These are phyloP conservation scores for Apus apus DNA, from an alignment of 2,113 vertebrate genomes.

Conservation along the genomic window DNA sequence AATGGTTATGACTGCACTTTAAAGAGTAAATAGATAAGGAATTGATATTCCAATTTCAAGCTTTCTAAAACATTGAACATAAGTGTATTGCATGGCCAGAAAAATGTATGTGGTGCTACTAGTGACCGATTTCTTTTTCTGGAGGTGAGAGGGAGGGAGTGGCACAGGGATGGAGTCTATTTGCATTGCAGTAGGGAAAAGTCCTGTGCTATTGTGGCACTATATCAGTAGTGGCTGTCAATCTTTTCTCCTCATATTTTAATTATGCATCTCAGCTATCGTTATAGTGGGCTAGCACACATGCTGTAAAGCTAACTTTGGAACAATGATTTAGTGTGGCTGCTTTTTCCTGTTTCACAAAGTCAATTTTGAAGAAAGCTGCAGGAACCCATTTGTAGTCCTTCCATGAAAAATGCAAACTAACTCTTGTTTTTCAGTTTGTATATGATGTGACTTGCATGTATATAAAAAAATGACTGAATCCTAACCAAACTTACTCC, in stretches of 20 bases:
- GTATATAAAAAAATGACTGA: conserved; percentile 73
- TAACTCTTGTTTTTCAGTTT: conserved; percentile 62
- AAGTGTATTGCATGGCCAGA: background rate
- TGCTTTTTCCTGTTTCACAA: conserved; percentile 28
- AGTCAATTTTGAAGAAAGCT: conserved; percentile 61
- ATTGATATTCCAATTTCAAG: background rate
- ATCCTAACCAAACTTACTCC: conserved; percentile 85
- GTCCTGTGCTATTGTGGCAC: background rate
- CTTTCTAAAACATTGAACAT: background rate
- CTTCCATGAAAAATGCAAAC: conserved; percentile 55
- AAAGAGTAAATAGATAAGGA: background rate
- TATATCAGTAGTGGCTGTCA: background rate
- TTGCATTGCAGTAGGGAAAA: background rate
- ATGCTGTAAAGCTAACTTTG: background rate
- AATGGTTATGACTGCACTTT: background rate
- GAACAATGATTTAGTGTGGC: background rate
- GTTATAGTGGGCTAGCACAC: background rate
- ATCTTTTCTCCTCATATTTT: background rate
- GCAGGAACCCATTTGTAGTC: conserved; percentile 57
- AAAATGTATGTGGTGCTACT: background rate
- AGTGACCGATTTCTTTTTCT: background rate
- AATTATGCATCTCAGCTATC: background rate
- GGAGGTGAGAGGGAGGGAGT: background rate
- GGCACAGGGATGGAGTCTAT: background rate
- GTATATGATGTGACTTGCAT: conserved; percentile 82